Conservation (phyloP, 2,888 invertebrate species). For the Sminthurinus aureus region DNA sequence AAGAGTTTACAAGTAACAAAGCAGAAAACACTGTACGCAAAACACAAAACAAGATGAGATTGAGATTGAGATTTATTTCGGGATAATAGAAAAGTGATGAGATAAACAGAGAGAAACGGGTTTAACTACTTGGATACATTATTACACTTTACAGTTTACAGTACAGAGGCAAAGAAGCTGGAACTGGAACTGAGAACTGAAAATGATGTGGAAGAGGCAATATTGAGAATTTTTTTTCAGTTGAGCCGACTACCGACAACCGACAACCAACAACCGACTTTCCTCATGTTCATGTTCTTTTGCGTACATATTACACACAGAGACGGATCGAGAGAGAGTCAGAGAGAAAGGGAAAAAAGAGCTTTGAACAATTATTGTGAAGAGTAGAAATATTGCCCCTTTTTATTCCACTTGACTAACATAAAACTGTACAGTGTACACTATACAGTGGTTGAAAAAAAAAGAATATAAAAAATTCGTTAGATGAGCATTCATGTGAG, state of each 20-base stretch:
- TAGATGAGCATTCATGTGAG: constrained; percentile 43
- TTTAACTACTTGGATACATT: not conserved
- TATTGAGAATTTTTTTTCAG: constrained; percentile 37
- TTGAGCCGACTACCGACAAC: constrained; percentile 9
- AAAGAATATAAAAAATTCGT: constrained; percentile 34
- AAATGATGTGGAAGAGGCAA: constrained; percentile 40
- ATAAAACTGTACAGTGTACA: constrained; percentile 40
- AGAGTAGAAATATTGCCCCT: constrained; percentile 47
- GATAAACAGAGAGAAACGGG: not conserved
- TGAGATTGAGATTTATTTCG: constrained; percentile 1
- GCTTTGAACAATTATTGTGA: constrained; percentile 49
- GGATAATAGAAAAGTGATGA: constrained; percentile 25
- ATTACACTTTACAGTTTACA: too few species aligned
- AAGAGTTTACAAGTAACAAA: too few species aligned
- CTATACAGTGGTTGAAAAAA: not conserved
- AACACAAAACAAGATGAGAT: not conserved
- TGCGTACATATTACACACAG: not conserved
- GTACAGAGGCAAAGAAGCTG: constrained; percentile 4
- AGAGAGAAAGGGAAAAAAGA: constrained; percentile 8
- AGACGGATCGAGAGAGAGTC: not conserved
- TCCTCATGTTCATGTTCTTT: not conserved
- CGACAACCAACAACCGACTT: not conserved
- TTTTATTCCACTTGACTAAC: constrained; percentile 49
- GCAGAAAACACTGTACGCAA: not conserved
- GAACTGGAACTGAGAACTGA: constrained; percentile 16